A percentile compares a stretch with the other conserved stretches of the same genome.
phyloP scores from a whole-genome alignment of 1,140 invertebrate species.

The Drosophila dunni region DNA sequence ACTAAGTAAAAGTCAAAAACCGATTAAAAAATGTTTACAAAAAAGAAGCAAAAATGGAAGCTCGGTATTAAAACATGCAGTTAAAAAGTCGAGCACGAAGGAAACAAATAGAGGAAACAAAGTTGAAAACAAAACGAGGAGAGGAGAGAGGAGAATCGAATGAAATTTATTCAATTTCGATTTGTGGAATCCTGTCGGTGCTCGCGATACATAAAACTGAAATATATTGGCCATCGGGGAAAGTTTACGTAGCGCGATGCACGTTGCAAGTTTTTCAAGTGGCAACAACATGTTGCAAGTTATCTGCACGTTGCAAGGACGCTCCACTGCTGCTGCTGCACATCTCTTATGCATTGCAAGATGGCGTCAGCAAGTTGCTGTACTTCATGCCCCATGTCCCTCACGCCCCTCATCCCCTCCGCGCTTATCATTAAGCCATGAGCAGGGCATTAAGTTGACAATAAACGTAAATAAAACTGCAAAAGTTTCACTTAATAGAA shows the following conservation, averaged over 20 bases:
- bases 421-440: constrained; percentile 39
- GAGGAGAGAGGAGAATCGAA: too few species aligned
- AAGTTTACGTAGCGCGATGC: not conserved
- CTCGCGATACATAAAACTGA: constrained; percentile 11
- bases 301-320: constrained; percentile 10
- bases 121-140: not conserved
- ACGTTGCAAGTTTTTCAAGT: constrained; percentile 17
- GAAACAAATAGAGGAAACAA: not conserved
- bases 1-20: too few species aligned
- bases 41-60: too few species aligned
- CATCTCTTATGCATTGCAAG: constrained; percentile 3
- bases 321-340: not conserved
- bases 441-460: constrained; percentile 31
- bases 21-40: too few species aligned
- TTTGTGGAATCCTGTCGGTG: constrained; percentile 27
- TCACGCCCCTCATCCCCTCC: not conserved
- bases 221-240: constrained; percentile 8
- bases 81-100: not conserved
- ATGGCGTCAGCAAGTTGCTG: constrained; percentile 14
- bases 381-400: too few species aligned
- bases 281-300: constrained; percentile 38
- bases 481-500: constrained; percentile 59
- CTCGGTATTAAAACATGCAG: too few species aligned
- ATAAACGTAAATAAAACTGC: constrained; percentile 53
- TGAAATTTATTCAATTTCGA: constrained; percentile 33